Conservation (phyloP, 2,888 invertebrate species). For the Cybosia mesomella region DNA sequence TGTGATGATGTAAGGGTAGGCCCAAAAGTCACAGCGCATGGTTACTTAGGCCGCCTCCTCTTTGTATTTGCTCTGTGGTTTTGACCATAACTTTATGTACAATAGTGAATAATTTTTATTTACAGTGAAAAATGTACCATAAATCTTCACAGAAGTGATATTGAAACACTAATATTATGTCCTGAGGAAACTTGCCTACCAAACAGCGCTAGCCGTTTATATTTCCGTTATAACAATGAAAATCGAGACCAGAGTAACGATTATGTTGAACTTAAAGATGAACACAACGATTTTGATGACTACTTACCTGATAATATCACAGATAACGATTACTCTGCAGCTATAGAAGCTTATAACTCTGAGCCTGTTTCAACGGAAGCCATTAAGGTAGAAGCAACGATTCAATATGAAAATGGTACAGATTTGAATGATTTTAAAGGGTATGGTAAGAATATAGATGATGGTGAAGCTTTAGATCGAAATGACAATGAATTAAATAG, state of each 20-base stretch:
- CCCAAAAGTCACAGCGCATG: too few species aligned
- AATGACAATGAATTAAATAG: constrained; percentile 27
- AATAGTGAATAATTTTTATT: constrained; percentile 23
- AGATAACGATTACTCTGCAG: constrained; percentile 4
- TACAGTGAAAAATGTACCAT: constrained; percentile 77
- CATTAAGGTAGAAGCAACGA: neutral
- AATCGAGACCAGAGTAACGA: constrained; percentile 39
- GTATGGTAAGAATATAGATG: constrained; percentile 14
- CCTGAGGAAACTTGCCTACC: constrained; percentile 65
- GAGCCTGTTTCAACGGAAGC: constrained; percentile 7
- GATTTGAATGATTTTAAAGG: neutral
- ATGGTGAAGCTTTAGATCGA: constrained; percentile 20
- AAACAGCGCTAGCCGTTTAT: constrained; percentile 31
- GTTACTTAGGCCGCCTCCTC: too few species aligned
- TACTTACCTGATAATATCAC: constrained; percentile 20
- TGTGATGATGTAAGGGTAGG: too few species aligned
- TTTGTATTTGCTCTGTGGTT: too few species aligned
- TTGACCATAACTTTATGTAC: too few species aligned
- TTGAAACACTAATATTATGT: constrained; percentile 65
- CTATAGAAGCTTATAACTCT: neutral
- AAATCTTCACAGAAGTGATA: constrained; percentile 67
- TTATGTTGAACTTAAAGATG: constrained; percentile 40
- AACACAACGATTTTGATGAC: constrained; percentile 32
- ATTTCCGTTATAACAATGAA: constrained; percentile 21
- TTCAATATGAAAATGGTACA: constrained; percentile 5